Conservation (phyloP, 1,140 invertebrate genomes). For the Calycopis cecrops region DNA sequence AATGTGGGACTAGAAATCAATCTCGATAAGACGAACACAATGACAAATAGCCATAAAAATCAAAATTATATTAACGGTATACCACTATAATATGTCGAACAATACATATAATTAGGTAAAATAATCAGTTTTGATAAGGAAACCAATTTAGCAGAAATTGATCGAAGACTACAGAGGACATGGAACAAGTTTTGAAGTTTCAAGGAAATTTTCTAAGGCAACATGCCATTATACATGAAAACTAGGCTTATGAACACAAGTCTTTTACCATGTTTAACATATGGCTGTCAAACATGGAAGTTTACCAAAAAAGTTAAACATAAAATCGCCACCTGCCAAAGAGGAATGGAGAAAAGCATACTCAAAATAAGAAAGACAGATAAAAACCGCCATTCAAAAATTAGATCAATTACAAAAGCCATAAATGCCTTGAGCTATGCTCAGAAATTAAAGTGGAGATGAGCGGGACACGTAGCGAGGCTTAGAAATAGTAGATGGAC, state of each 20-base stretch:
- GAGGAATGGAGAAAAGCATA: too few species aligned
- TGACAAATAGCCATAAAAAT: slow-evolving; percentile 19
- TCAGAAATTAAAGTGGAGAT: too few species aligned
- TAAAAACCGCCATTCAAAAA: too few species aligned
- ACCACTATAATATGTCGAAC: slow-evolving; percentile 14
- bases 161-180: slow-evolving; percentile 17
- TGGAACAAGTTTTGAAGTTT: slow-evolving; percentile 27
- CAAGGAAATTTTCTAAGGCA: slow-evolving; percentile 22
- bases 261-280: slow-evolving; percentile 7
- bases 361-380: too few species aligned
- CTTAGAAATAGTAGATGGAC: too few species aligned
- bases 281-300: background rate
- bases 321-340: too few species aligned
- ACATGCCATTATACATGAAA: slow-evolving; percentile 17
- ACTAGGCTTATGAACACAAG: slow-evolving; percentile 11
- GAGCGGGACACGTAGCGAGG: too few species aligned
- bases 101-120: slow-evolving; percentile 26
- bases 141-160: slow-evolving; percentile 17
- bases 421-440: too few species aligned
- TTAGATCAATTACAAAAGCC: too few species aligned
- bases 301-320: background rate
- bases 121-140: slow-evolving; percentile 21
- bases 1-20: background rate
- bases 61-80: slow-evolving; percentile 7
- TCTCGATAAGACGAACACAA: slow-evolving; percentile 19